Conservation (phyloP, 1,140 invertebrate species). For the Bombyx mandarina region DNA sequence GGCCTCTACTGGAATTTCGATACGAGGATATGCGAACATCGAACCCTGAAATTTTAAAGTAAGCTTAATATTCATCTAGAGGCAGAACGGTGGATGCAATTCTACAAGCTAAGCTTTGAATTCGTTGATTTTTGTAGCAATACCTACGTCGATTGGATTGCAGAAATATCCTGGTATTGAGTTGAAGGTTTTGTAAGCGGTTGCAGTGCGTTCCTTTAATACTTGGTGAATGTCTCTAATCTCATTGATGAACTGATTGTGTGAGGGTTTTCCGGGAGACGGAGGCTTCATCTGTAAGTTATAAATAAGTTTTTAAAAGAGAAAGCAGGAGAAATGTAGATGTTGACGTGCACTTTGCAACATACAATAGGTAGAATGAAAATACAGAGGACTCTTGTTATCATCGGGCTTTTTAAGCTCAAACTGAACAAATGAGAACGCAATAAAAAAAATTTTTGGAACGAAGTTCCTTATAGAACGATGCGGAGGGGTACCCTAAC, state of each 20-base stretch:
- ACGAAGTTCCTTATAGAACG: too few relatives aligned
- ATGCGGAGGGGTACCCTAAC: too few relatives aligned
- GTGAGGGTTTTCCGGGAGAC: conserved; percentile 25
- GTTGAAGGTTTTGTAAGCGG: conserved; percentile 27
- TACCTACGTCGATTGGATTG: conserved; percentile 38
- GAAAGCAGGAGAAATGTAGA: too few relatives aligned
- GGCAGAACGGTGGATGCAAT: not conserved
- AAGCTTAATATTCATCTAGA: not conserved
- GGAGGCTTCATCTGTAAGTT: conserved; percentile 30
- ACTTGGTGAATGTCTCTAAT: conserved; percentile 13
- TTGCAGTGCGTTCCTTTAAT: conserved; percentile 23
- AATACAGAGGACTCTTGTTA: too few relatives aligned
- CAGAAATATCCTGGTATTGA: conserved; percentile 34
- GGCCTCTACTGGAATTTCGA: conserved; percentile 76
- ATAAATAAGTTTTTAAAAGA: too few relatives aligned
- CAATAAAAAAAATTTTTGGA: too few relatives aligned
- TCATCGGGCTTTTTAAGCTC: too few relatives aligned
- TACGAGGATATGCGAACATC: conserved; percentile 90
- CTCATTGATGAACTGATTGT: conserved; percentile 25
- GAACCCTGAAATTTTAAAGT: conserved; percentile 71
- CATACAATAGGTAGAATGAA: too few relatives aligned
- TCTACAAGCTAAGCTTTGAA: not conserved
- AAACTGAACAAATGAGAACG: too few relatives aligned
- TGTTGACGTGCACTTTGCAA: too few relatives aligned
- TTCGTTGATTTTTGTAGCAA: not conserved